These are phyloP conservation scores for Malurus alboscapulatus DNA, from an alignment of 2,113 vertebrate species.

Conservation along the genomic window DNA sequence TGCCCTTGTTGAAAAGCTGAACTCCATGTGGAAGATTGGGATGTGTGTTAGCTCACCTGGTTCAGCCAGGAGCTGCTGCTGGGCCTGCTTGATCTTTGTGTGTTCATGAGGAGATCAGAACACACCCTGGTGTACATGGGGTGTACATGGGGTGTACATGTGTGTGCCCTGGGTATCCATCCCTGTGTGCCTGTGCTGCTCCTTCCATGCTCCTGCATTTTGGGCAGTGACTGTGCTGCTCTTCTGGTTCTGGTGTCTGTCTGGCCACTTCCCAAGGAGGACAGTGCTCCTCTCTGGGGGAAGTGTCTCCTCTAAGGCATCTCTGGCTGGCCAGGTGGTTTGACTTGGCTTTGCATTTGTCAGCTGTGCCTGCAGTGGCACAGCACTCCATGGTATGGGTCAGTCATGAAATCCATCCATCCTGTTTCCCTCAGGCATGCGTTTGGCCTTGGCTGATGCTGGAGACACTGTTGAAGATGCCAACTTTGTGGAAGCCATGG, in stretches of 20 bases:
- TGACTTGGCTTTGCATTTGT: neutral
- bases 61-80: neutral
- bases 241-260: neutral
- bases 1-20: neutral
- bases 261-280: neutral
- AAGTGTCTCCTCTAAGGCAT: neutral
- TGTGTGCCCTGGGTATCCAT: fast-evolving
- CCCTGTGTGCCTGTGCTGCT: fast-evolving
- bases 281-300: neutral
- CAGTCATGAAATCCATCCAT: neutral
- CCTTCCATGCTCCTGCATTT: fast-evolving
- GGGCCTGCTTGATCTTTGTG: neutral
- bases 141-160: fast-evolving
- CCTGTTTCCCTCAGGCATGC: conserved; percentile 82
- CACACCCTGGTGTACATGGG: fast-evolving
- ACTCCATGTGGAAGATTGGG: neutral
- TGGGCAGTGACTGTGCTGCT: neutral
- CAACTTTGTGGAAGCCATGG: conserved; percentile 97
- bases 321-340: neutral
- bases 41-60: neutral
- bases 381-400: fast-evolving
- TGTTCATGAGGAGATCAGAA: fast-evolving
- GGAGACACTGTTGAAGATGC: conserved; percentile 98
- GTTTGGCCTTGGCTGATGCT: conserved; percentile 93
- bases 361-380: neutral